Conservation (phyloP, 1,140 invertebrate species). For the Trachelipus rathkii region DNA sequence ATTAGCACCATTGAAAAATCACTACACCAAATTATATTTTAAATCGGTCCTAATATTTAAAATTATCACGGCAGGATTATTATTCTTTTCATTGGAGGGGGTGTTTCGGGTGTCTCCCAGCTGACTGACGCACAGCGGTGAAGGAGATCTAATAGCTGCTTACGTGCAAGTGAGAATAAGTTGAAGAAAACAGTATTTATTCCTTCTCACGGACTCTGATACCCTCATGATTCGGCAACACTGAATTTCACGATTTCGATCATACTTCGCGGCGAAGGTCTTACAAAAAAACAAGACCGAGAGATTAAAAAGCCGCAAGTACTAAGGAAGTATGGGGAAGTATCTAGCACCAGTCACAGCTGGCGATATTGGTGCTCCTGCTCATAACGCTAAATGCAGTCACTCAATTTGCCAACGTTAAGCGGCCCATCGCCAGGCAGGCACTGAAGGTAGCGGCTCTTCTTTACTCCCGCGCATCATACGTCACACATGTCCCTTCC, state of each 20-base stretch:
- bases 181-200: neutral
- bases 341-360: neutral
- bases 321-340: neutral
- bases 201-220: neutral
- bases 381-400: neutral
- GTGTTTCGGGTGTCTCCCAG: neutral
- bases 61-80: neutral
- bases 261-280: neutral
- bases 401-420: neutral
- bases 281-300: neutral
- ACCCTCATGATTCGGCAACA: neutral
- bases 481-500: neutral
- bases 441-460: constrained; percentile 7
- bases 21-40: no score
- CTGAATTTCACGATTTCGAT: neutral
- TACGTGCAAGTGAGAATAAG: no score
- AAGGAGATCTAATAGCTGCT: neutral
- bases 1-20: no score
- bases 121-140: neutral
- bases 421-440: constrained; percentile 5
- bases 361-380: neutral
- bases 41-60: no score
- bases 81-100: neutral
- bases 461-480: constrained; percentile 5
- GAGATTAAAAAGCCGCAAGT: neutral